Evolutionary conservation across 2,888 invertebrate genomes (phyloP).

Genomic region (Malthinus seriepunctatus): DNA sequence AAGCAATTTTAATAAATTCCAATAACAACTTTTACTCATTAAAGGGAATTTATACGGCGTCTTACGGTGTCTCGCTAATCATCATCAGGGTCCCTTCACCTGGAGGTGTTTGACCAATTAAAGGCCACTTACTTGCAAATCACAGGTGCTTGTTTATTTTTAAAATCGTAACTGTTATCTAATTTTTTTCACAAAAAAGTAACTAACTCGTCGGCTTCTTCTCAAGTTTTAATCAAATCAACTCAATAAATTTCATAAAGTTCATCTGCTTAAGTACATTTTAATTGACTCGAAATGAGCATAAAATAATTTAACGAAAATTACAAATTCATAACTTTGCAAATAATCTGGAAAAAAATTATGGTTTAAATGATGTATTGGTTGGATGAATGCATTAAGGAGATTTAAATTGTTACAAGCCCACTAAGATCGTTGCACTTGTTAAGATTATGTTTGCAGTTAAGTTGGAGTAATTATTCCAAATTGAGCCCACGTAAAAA

Average conservation of each 20-base stretch:
- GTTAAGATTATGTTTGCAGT: constrained; percentile 15
- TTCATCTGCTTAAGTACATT: neutral
- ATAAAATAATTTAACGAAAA: neutral
- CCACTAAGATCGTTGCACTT: constrained; percentile 25
- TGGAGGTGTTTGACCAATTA: too few relatives aligned
- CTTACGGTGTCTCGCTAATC: too few relatives aligned
- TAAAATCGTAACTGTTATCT: too few relatives aligned
- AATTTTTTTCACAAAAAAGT: too few relatives aligned
- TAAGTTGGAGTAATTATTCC: constrained; percentile 8
- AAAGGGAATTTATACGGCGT: too few relatives aligned
- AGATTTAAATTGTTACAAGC: constrained; percentile 17
- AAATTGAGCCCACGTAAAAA: constrained; percentile 19
- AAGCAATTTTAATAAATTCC: too few relatives aligned
- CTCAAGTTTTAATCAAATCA: too few relatives aligned
- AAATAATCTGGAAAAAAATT: neutral
- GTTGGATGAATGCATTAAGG: neutral
- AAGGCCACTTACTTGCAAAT: too few relatives aligned
- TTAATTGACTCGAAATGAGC: neutral
- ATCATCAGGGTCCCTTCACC: too few relatives aligned
- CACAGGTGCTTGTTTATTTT: too few relatives aligned
- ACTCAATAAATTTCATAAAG: neutral
- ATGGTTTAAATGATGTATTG: neutral
- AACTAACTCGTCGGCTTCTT: too few relatives aligned
- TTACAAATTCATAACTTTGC: neutral
- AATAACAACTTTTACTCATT: too few relatives aligned